Evolutionary conservation across 2,113 vertebrate species (phyloP).

Genomic region (Sturnira hondurensis): DNA sequence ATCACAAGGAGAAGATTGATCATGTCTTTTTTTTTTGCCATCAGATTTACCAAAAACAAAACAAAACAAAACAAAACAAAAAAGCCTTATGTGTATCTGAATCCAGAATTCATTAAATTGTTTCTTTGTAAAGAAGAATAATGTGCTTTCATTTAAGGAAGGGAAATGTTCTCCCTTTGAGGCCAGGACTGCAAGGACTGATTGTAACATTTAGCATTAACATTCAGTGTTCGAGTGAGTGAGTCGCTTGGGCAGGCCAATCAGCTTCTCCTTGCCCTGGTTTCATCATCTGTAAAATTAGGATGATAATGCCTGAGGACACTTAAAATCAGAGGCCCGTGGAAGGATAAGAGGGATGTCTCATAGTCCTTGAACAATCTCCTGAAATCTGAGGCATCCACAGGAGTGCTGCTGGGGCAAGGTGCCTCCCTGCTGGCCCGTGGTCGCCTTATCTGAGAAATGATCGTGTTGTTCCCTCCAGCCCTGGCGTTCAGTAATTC

Average conservation of each 20-base stretch:
- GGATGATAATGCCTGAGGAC: not conserved
- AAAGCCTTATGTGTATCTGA: not conserved
- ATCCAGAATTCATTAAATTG: not conserved
- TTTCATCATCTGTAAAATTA: slow-evolving; percentile 60
- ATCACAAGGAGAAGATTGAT: not conserved
- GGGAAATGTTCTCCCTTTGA: not conserved
- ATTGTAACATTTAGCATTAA: not conserved
- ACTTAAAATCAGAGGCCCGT: slow-evolving; percentile 34
- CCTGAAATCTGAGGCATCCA: not conserved
- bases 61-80: not conserved
- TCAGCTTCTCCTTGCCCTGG: slow-evolving; percentile 10
- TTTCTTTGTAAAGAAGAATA: not conserved
- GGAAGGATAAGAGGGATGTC: not conserved
- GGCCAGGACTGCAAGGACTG: not conserved
- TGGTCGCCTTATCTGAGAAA: not conserved
- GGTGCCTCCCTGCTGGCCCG: not conserved
- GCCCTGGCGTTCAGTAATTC: not conserved
- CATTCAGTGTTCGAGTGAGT: not conserved
- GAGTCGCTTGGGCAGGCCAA: not conserved
- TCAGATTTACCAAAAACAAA: not conserved
- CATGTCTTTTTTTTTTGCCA: not conserved
- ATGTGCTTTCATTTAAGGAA: not conserved
- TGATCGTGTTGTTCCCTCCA: not conserved
- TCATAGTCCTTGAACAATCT: not conserved
- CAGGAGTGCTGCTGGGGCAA: not conserved